Evolutionary conservation across 2,113 vertebrate species (phyloP), one percentile per base, ranked within the genome.

Genomic region (Pimephales promelas): DNA sequence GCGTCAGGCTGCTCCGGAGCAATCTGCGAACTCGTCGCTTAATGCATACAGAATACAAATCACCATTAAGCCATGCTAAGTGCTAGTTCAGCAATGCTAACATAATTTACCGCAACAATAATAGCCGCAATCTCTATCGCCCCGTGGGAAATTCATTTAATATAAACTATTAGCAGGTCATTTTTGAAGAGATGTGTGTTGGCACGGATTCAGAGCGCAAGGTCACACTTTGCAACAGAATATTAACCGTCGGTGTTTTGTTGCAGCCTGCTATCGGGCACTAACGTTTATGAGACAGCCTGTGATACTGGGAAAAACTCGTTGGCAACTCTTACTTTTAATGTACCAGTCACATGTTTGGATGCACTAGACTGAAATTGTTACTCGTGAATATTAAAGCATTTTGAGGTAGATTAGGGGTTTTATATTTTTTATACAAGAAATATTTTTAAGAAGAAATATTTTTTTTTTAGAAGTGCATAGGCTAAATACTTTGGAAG

Each of bases 71-170:
- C 64, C 74, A 76, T 81, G 76, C 61, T 68, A 81, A 13, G 74
- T 74, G 83, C 86, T 87, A 85, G 81, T 85, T 83, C 61, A 85
- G 54, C 76, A 71, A 85, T 80, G 68, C 70, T 87, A 87, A 87
- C 64, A 59, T 85, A 71, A 85, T 85, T 85, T 87, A 83, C 84
- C 59, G 62, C 81, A 85, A 81, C 71, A 83, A 87, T 87, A 87
- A 85, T 76, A 72, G 77, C 54, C 31, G 28, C 70, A 49, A 72
- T 83, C 31, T 68, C 61, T 43, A 20, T 76, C 26, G 77, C 84
- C 84, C 84, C 70, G 34, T 62, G 81, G 81, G 81, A 62, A 57
- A 87, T 79, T 83, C 76, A 87, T 87, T 81, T 72, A 76, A 87
- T 87, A 83, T 71, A 87, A 76, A 26, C 64, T 68, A 81, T 87